Conservation (phyloP, 2,113 vertebrate species). For the Alaudala cheleensis region DNA sequence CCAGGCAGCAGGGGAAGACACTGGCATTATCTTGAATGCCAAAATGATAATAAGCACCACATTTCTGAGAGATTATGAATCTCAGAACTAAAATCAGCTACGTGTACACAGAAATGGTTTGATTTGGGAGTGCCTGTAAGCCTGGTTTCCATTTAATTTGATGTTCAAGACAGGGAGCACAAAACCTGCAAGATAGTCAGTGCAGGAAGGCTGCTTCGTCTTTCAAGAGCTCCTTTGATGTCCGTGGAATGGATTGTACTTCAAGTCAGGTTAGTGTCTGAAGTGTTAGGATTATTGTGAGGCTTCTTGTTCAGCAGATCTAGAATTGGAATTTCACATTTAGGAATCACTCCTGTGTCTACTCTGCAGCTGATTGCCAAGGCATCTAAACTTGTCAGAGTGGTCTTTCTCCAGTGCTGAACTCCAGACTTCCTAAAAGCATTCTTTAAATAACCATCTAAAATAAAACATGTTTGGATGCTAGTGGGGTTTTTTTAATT, state of each 20-base stretch:
- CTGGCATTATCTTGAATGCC: neutral
- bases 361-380: neutral
- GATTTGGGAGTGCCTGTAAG: neutral
- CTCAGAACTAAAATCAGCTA: neutral
- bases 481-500: fast-evolving
- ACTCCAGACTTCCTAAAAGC: neutral
- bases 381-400: neutral
- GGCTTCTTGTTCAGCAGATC: neutral
- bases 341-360: neutral
- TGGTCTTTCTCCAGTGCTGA: neutral
- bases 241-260: neutral
- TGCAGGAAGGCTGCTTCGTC: neutral
- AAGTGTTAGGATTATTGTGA: neutral
- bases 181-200: neutral
- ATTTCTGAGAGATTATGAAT: neutral
- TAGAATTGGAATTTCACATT: neutral
- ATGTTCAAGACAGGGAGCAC: neutral
- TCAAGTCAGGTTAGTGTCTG: neutral
- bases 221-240: neutral
- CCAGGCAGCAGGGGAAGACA: neutral
- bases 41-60: neutral
- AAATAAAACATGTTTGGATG: neutral
- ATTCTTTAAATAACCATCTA: neutral
- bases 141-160: neutral
- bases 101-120: neutral